Evolutionary conservation across 1,140 invertebrate genomes (phyloP).

Genomic region (Drosophila mojavensis): DNA sequence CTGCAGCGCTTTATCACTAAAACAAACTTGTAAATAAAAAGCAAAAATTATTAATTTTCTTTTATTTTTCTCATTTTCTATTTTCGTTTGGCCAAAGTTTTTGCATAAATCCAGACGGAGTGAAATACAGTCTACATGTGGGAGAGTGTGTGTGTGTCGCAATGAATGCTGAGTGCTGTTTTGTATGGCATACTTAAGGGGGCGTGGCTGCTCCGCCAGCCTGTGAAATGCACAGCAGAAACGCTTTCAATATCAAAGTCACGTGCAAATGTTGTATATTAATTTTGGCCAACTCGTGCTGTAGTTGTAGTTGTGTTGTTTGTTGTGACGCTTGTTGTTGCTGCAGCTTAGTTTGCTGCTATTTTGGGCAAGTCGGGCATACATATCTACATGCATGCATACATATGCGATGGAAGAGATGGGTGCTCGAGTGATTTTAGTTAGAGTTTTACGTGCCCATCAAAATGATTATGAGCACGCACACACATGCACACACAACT

Average conservation of each 20-base stretch:
- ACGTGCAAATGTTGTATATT: constrained; percentile 78
- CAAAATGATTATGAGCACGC: constrained; percentile 75
- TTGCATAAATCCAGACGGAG: constrained; percentile 57
- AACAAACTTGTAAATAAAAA: constrained; percentile 40
- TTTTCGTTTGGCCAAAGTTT: constrained; percentile 44
- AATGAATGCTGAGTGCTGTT: constrained; percentile 61
- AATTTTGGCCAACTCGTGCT: constrained; percentile 46
- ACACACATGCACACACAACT: constrained; percentile 7
- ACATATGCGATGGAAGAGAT: constrained; percentile 17
- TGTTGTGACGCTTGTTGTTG: constrained; percentile 22
- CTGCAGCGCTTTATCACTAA: constrained; percentile 22
- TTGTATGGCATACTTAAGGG: constrained; percentile 49
- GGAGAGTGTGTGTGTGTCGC: constrained; percentile 1
- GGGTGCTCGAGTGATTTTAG: constrained; percentile 75
- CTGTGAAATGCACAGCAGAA: neutral
- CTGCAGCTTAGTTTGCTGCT: constrained; percentile 32
- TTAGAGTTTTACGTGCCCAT: constrained; percentile 79
- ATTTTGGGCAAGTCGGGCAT: constrained; percentile 18
- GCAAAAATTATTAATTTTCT: constrained; percentile 47
- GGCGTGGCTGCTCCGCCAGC: constrained; percentile 7
- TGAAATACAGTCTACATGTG: constrained; percentile 15
- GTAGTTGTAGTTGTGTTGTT: constrained; percentile 32
- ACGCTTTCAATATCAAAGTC: constrained; percentile 76
- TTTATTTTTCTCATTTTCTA: constrained; percentile 31
- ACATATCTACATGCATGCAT: constrained; percentile 3